A percentile compares a stretch with the other conserved stretches of the same genome.
These are phyloP conservation scores for Hydractinia symbiolongicarpus DNA, from an alignment of 30 jellyfish, hydroid and myxozoan genomes.

Conservation along the genomic window DNA sequence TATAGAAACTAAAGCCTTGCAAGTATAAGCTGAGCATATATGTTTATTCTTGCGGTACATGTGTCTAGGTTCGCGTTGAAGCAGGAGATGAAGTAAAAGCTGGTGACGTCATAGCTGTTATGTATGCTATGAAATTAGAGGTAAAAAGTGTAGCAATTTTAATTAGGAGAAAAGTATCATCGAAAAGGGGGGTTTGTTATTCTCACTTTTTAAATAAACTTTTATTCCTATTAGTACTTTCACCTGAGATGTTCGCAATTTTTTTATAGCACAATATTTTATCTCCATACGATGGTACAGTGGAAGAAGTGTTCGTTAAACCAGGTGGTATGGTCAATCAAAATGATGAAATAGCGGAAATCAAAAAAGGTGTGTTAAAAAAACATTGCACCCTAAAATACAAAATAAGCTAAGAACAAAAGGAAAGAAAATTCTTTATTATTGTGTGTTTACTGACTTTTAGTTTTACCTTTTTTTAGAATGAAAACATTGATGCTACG, in stretches of 20 bases:
- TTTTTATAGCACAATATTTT: constrained; percentile 54
- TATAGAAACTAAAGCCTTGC: background rate
- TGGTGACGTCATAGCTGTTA: constrained; percentile 61
- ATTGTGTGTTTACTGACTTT: no score
- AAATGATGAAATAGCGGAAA: constrained; percentile 57
- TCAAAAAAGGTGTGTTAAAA: constrained; percentile 6
- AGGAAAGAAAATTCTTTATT: no score
- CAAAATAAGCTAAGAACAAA: no score
- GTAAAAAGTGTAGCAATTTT: constrained; percentile 11
- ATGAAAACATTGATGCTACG: no score
- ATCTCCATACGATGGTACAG: constrained; percentile 60
- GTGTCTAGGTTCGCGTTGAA: constrained; percentile 53
- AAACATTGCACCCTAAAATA: no score
- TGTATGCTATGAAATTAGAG: constrained; percentile 91
- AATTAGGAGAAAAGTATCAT: background rate
- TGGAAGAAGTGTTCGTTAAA: constrained; percentile 56
- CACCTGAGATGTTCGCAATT: background rate
- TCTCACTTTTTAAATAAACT: background rate
- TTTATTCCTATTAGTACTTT: background rate
- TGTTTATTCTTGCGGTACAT: background rate
- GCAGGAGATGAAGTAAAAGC: constrained; percentile 70
- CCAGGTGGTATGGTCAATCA: constrained; percentile 72
- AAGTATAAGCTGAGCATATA: background rate
- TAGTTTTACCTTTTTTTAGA: no score
- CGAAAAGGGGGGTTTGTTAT: background rate